Evolutionary conservation across 2,797 vertebrate species (phyloP), one percentile per base, ranked within the genome.

Genomic region (Syndactyla subalaris): DNA sequence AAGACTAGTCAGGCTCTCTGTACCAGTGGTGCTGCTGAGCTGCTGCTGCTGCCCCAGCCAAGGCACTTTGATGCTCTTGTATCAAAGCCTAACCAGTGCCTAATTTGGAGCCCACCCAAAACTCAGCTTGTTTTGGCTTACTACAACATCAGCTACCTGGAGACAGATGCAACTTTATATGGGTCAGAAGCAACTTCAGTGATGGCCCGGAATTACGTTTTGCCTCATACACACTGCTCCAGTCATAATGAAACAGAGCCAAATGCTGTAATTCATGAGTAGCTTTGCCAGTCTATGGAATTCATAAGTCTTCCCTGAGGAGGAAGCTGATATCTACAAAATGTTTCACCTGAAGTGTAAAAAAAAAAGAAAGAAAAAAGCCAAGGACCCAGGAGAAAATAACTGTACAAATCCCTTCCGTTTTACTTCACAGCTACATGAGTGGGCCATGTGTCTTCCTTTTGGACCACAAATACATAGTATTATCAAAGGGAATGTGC

Each of bases 281-380:
- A n/a, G 27, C n/a, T 77, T 87, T 95, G 93, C 93, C 92, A 95
- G 84, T 36, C 88, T 85, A 5, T 79, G 92, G 95, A 93, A 92
- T 92, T 83, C 34, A 0, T 65, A 77, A 72, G 57, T 57, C 59
- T 73, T 91, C 90, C 68, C 75, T 14, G 30, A 82, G 72, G 77
- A 85, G 86, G 92, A 96, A 92, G 93, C 18, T 54, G 84, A 39
- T 85, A 87, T 24, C 57, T 67, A 85, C 67, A 85, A 87, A 94
- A 87, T 52, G 41, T n/a, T 95, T 95, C 61, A 93, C 61, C 68
- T 82, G 45, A 78, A 84, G 36, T 55, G 63, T 52, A 63, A 74
- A 66, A 58, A 74, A 66, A 58, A 21, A 74, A 55, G 17, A 32
- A 39, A 5, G 3, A 15, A 2, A 32, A 82, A 67, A 67, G 9